Evolutionary conservation across 1,140 invertebrate genomes (phyloP).

Genomic region (Lamellibrachia luymesi): DNA sequence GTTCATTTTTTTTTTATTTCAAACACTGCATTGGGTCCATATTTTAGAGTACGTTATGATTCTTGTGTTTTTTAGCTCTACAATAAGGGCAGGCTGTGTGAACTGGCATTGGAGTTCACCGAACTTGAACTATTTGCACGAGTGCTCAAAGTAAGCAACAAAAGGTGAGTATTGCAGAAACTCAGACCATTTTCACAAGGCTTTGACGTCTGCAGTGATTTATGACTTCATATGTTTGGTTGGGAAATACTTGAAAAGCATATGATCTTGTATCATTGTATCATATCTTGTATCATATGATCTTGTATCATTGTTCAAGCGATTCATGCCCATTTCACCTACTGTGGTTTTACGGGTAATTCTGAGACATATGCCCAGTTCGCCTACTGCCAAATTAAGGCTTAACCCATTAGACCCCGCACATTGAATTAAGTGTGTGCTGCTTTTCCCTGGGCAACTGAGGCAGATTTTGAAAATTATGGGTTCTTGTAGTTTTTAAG

Average conservation of each 20-base stretch:
- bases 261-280: no score
- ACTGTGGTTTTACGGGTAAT: no score
- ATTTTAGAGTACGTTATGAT: conserved; percentile 17
- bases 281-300: no score
- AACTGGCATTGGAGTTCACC: conserved; percentile 64
- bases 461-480: no score
- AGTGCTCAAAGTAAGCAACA: conserved; percentile 70
- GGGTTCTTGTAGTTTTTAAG: no score
- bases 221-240: not conserved
- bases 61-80: conserved; percentile 46
- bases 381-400: no score
- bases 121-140: conserved; percentile 72
- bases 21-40: not conserved
- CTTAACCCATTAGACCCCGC: no score
- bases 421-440: no score
- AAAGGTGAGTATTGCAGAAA: conserved; percentile 59
- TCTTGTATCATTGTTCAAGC: no score
- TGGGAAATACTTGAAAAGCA: not conserved
- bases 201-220: not conserved
- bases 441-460: no score
- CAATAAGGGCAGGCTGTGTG: conserved; percentile 49
- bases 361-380: no score
- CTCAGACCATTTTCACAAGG: not conserved
- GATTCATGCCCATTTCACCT: no score
- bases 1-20: not conserved